phyloP scores from a whole-genome alignment of 2,113 vertebrate genomes.

The Pachypanchax playfairii region DNA sequence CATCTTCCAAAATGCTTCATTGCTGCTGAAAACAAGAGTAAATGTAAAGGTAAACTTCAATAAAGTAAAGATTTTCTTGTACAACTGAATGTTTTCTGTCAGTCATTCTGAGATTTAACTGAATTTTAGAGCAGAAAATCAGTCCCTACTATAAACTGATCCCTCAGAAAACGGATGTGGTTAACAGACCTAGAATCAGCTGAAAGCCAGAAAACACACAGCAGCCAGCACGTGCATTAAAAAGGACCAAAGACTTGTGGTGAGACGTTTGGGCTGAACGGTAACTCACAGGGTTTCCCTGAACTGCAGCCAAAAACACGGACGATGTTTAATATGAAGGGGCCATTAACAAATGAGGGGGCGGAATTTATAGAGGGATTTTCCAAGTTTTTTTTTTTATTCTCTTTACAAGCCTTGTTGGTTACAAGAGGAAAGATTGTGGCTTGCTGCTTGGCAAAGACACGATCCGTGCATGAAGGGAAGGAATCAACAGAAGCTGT shows the following conservation, averaged over 20 bases:
- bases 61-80: too few species aligned
- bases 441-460: conserved; percentile 46
- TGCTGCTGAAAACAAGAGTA: too few species aligned
- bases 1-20: too few species aligned
- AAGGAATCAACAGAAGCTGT: conserved; percentile 44
- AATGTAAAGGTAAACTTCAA: too few species aligned
- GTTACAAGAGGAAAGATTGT: conserved; percentile 51
- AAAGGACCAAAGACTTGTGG: conserved; percentile 42
- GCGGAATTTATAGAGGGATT: conserved; percentile 47
- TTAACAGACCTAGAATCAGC: conserved; percentile 28
- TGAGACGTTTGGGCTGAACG: conserved; percentile 20
- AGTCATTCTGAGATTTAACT: conserved; percentile 27
- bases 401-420: conserved; percentile 18
- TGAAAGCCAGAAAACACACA: conserved; percentile 36
- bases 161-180: conserved; percentile 25
- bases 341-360: conserved; percentile 7
- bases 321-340: conserved; percentile 29
- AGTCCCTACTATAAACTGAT: conserved; percentile 1
- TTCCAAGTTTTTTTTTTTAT: conserved; percentile 36
- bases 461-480: conserved; percentile 42
- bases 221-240: conserved; percentile 11
- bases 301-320: conserved; percentile 11
- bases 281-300: conserved; percentile 36
- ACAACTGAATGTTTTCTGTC: neutral
- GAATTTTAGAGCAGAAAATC: conserved; percentile 25